Percentiles rank a stretch among this genome's conserved stretches.
Evolutionary conservation across 1,140 invertebrate species (phyloP).

Genomic region (Telenomus remus): DNA sequence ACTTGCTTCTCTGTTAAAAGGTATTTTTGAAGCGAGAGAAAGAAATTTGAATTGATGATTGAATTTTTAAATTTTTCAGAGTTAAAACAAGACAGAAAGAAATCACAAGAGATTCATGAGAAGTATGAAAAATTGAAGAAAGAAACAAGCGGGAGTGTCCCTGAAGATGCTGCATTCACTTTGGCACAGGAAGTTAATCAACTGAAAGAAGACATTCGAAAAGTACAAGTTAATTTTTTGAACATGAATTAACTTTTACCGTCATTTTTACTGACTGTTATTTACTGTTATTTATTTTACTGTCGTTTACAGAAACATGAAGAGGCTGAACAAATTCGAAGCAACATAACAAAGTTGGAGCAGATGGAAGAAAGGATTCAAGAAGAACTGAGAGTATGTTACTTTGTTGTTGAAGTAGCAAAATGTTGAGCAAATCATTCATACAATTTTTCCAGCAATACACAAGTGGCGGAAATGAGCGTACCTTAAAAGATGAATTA

Average conservation of each 20-base stretch:
- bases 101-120: slow-evolving; percentile 76
- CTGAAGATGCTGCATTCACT: slow-evolving; percentile 77
- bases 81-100: slow-evolving; percentile 77
- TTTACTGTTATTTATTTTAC: too few relatives aligned
- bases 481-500: slow-evolving; percentile 63
- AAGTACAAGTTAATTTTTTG: slow-evolving; percentile 65
- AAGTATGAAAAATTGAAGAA: slow-evolving; percentile 78
- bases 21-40: slow-evolving; percentile 59
- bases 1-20: slow-evolving; percentile 80
- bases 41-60: slow-evolving; percentile 7
- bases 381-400: slow-evolving; percentile 61
- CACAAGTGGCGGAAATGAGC: slow-evolving; percentile 41
- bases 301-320: slow-evolving; percentile 42
- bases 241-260: too few relatives aligned
- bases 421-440: not conserved
- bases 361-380: slow-evolving; percentile 61
- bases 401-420: not conserved
- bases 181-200: slow-evolving; percentile 59
- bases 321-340: slow-evolving; percentile 51
- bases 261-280: too few relatives aligned
- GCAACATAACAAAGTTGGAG: slow-evolving; percentile 61
- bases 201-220: slow-evolving; percentile 72
- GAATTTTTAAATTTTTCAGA: slow-evolving; percentile 67
- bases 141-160: slow-evolving; percentile 71
- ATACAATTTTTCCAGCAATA: slow-evolving; percentile 43